Base-by-base conservation (phyloP, 2,888 invertebrate genomes). In the Drosophila rellima region DNA sequence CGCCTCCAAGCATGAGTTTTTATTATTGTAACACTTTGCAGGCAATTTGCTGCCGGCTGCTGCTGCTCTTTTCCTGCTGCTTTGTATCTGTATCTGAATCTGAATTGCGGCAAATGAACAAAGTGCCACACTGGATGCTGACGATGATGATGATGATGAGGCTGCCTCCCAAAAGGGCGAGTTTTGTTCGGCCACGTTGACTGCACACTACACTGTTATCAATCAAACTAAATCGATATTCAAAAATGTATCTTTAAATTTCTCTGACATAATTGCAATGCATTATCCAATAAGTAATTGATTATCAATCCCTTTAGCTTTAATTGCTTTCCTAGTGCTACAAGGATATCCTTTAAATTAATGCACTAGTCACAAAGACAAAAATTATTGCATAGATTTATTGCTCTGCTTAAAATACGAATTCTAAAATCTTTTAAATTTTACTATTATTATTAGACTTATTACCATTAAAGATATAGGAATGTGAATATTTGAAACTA, bases 1-100 rank as follows among this genome's bases (percentile, higher is more conserved):
- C 90, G 90, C 90, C 90, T 90, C 83, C 90, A 81, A 90, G 87
- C 84, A 89, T 78, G 83, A 70, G 74, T 84, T 90, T 88, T 82
- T 87, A 82, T 87, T 89, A 88, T 89, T 88, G 85, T 70, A 75
- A 85, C 89, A 87, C 82, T 87, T 89, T 80, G 82, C 89, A 81
- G 79, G 76, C 76, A 87, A 82, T 89, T 86, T 82, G 78, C 68
- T 78, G 88, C 87, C 84, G 79, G 87, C 88, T 17, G 50, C 51
- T 61, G 59, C 65, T 80, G 62, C 56, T 75, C 69, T 57, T 74
- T 69, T 79, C 35, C 51, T 61, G 57, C 54, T 56, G 44, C 59
- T 57, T 56, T 55, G 77, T 48, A 45, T 47, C 44, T 47, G 62
- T 45, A 44, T 48, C 45, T 48, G 63, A 56, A 51, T 70, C 66